Percentiles rank a stretch among this genome's conserved stretches.
phyloP scores from a whole-genome alignment of 2,113 vertebrate species.

The Calonectris borealis region DNA sequence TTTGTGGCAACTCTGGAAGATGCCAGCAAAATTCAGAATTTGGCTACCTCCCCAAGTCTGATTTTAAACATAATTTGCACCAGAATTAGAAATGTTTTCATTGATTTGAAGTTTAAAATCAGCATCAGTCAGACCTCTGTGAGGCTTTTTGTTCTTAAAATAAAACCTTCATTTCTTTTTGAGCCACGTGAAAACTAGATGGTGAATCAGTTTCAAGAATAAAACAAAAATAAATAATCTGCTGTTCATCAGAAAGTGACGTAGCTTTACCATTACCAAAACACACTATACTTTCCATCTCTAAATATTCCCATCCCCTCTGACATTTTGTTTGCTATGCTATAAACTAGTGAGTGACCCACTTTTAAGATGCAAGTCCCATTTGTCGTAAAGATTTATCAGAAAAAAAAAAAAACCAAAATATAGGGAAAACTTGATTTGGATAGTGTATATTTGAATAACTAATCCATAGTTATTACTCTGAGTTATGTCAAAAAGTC shows the following conservation, averaged over 20 bases:
- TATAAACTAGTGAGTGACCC: neutral
- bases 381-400: slow-evolving; percentile 25
- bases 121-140: neutral
- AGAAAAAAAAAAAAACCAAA: neutral
- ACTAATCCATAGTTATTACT: neutral
- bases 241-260: slow-evolving; percentile 6
- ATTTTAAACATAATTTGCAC: slow-evolving; percentile 5
- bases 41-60: neutral
- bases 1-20: neutral
- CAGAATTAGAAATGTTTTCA: slow-evolving; percentile 20
- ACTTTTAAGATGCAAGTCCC: slow-evolving; percentile 24
- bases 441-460: neutral
- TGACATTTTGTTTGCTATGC: neutral
- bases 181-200: neutral
- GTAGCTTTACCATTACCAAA: slow-evolving; percentile 9
- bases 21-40: slow-evolving; percentile 8
- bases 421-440: neutral
- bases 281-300: neutral
- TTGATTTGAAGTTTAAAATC: slow-evolving; percentile 15
- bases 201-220: slow-evolving; percentile 32
- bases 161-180: neutral
- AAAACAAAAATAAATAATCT: slow-evolving; percentile 29
- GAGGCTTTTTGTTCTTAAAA: slow-evolving; percentile 20
- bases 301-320: neutral
- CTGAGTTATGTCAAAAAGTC: neutral